These are phyloP conservation scores for Aelia acuminata DNA, from an alignment of 2,888 invertebrate species.

Conservation along the genomic window DNA sequence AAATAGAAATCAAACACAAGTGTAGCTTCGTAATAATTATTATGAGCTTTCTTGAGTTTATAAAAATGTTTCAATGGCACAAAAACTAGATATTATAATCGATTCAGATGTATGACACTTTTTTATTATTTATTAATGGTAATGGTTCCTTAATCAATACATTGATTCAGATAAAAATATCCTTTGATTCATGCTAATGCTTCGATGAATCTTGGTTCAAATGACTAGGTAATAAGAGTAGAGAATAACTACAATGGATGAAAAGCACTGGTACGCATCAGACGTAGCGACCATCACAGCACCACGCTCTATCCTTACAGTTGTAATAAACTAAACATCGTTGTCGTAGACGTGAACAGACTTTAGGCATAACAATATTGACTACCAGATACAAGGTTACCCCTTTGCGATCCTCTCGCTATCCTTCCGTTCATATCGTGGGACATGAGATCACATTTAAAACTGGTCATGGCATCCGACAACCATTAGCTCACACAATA, in stretches of 20 bases:
- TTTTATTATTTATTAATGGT: not conserved
- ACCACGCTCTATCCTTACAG: not conserved
- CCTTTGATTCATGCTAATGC: not conserved
- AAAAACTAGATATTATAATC: not conserved
- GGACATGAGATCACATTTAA: conserved; percentile 50
- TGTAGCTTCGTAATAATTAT: conserved; percentile 9
- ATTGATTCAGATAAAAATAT: not conserved
- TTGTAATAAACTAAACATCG: conserved; percentile 11
- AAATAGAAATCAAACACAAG: not conserved
- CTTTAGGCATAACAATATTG: conserved; percentile 54
- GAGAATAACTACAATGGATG: conserved; percentile 39
- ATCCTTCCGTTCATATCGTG: conserved; percentile 22
- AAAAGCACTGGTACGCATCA: not conserved
- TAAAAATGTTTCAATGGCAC: conserved; percentile 4
- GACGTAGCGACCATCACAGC: conserved; percentile 19
- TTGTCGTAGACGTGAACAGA: conserved; percentile 46
- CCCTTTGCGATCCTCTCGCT: conserved; percentile 15
- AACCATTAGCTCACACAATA: conserved; percentile 47
- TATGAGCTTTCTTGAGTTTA: not conserved
- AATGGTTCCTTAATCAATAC: not conserved
- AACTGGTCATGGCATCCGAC: conserved; percentile 13
- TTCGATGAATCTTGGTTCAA: not conserved
- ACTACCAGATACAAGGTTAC: conserved; percentile 15
- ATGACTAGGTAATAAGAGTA: conserved; percentile 34
- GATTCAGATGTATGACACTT: not conserved